These are phyloP conservation scores for Simalia tracyae DNA, from an alignment of 2,797 vertebrate genomes.

Conservation along the genomic window DNA sequence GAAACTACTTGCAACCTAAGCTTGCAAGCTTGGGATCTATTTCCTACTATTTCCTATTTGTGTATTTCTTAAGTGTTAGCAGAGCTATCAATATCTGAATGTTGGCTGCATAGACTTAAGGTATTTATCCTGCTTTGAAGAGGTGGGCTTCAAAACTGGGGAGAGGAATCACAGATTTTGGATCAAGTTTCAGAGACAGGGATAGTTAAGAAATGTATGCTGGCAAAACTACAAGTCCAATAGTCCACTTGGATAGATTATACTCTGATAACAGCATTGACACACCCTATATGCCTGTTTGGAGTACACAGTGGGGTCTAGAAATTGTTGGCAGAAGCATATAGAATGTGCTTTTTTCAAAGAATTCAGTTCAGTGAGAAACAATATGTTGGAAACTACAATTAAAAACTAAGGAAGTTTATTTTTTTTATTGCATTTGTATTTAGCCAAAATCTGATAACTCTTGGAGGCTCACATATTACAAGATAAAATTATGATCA, in stretches of 20 bases:
- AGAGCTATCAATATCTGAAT: not conserved
- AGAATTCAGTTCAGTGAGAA: not conserved
- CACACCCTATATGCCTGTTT: not conserved
- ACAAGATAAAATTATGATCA: not conserved
- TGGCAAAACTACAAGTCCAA: not conserved
- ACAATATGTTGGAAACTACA: not conserved
- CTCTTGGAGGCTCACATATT: not conserved
- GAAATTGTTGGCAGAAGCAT: not conserved
- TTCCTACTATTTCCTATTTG: not conserved
- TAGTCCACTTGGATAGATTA: not conserved
- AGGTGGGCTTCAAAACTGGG: not conserved
- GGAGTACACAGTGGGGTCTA: not conserved
- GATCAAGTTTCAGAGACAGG: not conserved
- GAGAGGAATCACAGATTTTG: not conserved
- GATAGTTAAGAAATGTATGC: not conserved
- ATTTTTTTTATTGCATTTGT: not conserved
- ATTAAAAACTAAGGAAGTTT: not conserved
- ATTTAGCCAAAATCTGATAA: not conserved
- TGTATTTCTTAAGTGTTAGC: not conserved
- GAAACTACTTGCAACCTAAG: not conserved
- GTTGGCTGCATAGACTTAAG: not conserved
- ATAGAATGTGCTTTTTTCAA: not conserved
- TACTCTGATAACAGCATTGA: not conserved
- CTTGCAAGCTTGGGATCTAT: not conserved
- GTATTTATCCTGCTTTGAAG: not conserved